Base-by-base conservation (phyloP, 2,888 invertebrate species). In the Sepiola atlantica region DNA sequence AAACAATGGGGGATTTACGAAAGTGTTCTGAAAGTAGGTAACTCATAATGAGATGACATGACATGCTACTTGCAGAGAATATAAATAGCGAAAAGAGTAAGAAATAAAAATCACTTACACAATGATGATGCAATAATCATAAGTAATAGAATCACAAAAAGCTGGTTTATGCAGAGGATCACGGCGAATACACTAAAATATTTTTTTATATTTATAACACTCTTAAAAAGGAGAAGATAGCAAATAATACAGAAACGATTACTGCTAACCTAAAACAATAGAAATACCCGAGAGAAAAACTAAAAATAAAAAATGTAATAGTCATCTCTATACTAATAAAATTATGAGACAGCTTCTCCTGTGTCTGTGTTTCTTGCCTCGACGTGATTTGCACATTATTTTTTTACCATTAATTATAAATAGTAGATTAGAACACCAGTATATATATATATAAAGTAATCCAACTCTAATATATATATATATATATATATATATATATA, bases 81-180 rank as follows among this genome's bases (percentile, higher is more conserved):
- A 77, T 77, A 77, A 77, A 77, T 77, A 77, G 77, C 77, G 18
- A 77, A 77, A 77, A 77, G 32, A 32, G 16, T 14, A 32, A 32
- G n/a, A 77, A 77, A 77, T n/a, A n/a, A 77, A 77, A 77, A 77
- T 77, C n/a, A 77, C 77, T 77, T n/a, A n/a, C 32, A n/a, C n/a
- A 77, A n/a, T n/a, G 77, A n/a, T 77, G 16, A 14, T n/a, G n/a
- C 18, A 18, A 77, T 77, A 77, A 45, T 18, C 77, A 77, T n/a
- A 77, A 77, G 28, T 61, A 61, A 61, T 61, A 61, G 24, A 21
- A 61, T 24, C 61, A 61, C 61, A 61, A 77, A 21, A n/a, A 77
- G n/a, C n/a, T 10, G 16, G 77, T 32, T 77, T n/a, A n/a, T 16
- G n/a, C n/a, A 77, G n/a, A 77, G n/a, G 77, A 2, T n/a, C 10